Percentiles rank a stretch among this genome's conserved stretches.
Evolutionary conservation across 2,113 vertebrate species (phyloP).

Genomic region (Anoplopoma fimbria): DNA sequence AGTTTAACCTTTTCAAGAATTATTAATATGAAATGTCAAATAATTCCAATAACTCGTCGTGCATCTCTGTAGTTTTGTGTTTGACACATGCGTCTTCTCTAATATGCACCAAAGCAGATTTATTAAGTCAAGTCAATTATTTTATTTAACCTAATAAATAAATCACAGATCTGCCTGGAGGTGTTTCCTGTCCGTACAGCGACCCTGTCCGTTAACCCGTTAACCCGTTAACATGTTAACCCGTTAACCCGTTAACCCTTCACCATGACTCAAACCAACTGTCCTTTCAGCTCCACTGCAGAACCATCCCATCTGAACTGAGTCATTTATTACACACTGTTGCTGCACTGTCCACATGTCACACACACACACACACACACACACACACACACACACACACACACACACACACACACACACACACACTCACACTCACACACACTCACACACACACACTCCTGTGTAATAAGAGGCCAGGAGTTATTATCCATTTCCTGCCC

Average conservation of each 20-base stretch:
- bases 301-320: background rate
- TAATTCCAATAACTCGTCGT: no score
- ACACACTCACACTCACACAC: no score
- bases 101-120: background rate
- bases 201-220: no score
- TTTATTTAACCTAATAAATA: background rate
- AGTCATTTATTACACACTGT: background rate
- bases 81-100: background rate
- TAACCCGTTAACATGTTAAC: no score
- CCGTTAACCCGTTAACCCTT: no score
- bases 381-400: no score
- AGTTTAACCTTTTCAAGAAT: no score
- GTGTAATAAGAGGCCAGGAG: slow-evolving; percentile 21
- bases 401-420: no score
- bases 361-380: background rate
- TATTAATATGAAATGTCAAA: no score
- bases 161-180: background rate
- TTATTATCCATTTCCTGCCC: slow-evolving; percentile 18
- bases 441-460: background rate
- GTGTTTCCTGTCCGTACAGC: background rate
- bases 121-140: background rate
- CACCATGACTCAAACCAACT: slow-evolving; percentile 15
- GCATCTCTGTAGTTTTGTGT: background rate
- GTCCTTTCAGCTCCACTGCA: slow-evolving; percentile 12
- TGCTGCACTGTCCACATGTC: background rate